Evolutionary conservation across 1,140 invertebrate species (phyloP).

Genomic region (Glossosoma conforme): DNA sequence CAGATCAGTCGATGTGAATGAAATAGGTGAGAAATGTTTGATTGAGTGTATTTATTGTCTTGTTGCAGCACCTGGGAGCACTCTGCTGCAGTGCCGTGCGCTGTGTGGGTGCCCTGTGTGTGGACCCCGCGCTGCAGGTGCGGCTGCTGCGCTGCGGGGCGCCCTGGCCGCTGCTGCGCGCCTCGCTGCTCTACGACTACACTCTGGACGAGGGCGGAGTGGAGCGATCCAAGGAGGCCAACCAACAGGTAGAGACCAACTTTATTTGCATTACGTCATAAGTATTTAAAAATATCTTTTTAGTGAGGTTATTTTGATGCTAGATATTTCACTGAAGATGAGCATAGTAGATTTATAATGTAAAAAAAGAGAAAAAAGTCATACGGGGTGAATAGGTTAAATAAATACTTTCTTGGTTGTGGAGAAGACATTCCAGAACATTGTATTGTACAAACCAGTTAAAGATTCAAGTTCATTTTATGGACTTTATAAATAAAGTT

Average conservation of each 20-base stretch:
- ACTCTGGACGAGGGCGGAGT: constrained; percentile 96
- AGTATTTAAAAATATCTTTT: neutral
- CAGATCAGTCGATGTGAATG: too few relatives aligned
- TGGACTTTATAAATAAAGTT: too few relatives aligned
- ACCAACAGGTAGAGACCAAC: constrained; percentile 73
- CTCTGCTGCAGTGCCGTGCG: constrained; percentile 79
- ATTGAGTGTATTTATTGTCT: too few relatives aligned
- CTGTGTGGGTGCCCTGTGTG: constrained; percentile 76
- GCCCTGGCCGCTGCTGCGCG: constrained; percentile 86
- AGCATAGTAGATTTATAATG: too few relatives aligned
- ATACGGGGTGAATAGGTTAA: too few relatives aligned
- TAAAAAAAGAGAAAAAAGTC: too few relatives aligned
- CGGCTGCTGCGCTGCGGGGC: constrained; percentile 88
- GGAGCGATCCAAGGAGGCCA: constrained; percentile 75
- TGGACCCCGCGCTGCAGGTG: constrained; percentile 81
- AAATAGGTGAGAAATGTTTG: too few relatives aligned
- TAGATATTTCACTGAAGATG: too few relatives aligned
- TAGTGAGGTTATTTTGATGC: neutral
- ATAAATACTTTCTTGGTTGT: too few relatives aligned
- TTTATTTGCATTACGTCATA: neutral
- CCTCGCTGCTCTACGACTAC: constrained; percentile 95
- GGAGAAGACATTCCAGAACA: too few relatives aligned
- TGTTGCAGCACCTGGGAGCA: constrained; percentile 67
- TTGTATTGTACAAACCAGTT: too few relatives aligned
- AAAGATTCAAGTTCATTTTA: too few relatives aligned